These are phyloP conservation scores for Perodicticus potto DNA, from an alignment of 2,797 vertebrate species.

Conservation along the genomic window DNA sequence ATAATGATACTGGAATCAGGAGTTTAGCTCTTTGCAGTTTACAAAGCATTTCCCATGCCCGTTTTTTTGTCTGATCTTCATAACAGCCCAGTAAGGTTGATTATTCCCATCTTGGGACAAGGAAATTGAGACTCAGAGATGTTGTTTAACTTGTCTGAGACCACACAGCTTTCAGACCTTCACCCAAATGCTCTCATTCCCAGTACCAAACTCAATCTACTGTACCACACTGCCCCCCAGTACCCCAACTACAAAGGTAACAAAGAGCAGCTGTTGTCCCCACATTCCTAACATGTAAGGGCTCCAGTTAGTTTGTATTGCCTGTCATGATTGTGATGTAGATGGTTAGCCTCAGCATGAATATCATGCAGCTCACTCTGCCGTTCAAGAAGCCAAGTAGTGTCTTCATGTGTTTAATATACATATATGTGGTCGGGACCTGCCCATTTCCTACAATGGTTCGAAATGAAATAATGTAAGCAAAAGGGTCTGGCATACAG, in stretches of 20 bases:
- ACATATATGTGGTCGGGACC: background rate
- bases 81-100: background rate
- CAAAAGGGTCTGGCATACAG: background rate
- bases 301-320: background rate
- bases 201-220: conserved; percentile 50
- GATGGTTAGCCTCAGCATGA: background rate
- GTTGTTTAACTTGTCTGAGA: conserved; percentile 45
- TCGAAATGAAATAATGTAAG: conserved; percentile 2
- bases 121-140: conserved; percentile 61
- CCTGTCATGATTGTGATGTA: background rate
- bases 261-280: background rate
- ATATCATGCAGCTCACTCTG: conserved; percentile 23
- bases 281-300: background rate
- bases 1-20: conserved; percentile 4
- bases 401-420: conserved; percentile 4
- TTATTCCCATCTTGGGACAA: background rate
- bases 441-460: conserved; percentile 3
- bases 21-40: background rate
- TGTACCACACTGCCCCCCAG: conserved; percentile 78
- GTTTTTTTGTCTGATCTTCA: conserved; percentile 25
- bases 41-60: background rate
- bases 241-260: conserved; percentile 35
- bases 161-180: conserved; percentile 68
- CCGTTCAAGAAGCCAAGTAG: background rate
- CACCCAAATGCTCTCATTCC: background rate